Conservation (phyloP, 2,113 vertebrate genomes). For the Ptilorrhoa leucosticta region DNA sequence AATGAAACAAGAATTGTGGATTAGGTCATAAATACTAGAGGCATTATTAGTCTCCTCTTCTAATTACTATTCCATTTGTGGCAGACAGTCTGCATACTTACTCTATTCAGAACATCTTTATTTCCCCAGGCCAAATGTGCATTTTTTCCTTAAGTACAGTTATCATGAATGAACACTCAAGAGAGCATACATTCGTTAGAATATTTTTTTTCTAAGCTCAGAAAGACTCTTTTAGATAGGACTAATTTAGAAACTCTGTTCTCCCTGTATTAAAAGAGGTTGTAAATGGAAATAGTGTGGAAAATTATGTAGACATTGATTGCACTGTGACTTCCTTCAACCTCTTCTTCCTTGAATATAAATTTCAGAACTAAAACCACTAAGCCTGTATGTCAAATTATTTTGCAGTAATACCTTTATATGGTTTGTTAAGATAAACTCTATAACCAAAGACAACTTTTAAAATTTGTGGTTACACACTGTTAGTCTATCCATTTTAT, state of each 20-base stretch:
- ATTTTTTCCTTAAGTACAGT: constrained; percentile 37
- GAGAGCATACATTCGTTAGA: constrained; percentile 19
- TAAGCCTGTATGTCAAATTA: not conserved
- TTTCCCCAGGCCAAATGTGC: constrained; percentile 35
- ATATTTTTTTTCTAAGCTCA: constrained; percentile 36
- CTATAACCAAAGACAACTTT: not conserved
- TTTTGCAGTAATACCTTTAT: not conserved
- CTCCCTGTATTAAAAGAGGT: not conserved
- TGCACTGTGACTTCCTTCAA: not conserved
- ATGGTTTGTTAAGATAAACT: not conserved
- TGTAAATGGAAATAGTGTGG: not conserved
- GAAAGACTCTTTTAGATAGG: constrained; percentile 13
- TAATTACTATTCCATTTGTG: constrained; percentile 32
- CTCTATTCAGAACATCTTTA: constrained; percentile 29
- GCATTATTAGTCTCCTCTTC: constrained; percentile 47
- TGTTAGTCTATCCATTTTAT: not conserved
- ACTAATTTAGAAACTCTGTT: constrained; percentile 20
- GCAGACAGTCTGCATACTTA: constrained; percentile 48
- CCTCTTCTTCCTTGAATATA: not conserved
- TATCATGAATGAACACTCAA: constrained; percentile 55
- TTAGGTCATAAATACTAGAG: constrained; percentile 56
- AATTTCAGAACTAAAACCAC: not conserved
- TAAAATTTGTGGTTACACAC: not conserved
- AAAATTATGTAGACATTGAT: not conserved
- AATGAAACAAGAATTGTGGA: constrained; percentile 53